Evolutionary conservation across 2,113 vertebrate genomes (phyloP).

Genomic region (Globicephala melas): DNA sequence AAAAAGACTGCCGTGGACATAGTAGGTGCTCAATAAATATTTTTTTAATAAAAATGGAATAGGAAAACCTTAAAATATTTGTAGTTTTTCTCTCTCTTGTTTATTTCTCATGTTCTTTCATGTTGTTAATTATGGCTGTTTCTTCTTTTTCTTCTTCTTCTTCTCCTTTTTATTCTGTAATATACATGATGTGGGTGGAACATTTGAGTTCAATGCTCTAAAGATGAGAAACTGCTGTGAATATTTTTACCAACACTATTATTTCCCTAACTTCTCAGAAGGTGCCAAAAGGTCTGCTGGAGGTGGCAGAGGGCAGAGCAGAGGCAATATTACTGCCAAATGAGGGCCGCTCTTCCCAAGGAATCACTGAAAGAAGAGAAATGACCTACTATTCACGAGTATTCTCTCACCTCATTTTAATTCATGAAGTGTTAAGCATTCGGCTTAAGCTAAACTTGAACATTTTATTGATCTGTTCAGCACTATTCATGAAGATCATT

Average conservation of each 20-base stretch:
- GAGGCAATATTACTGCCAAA: not conserved
- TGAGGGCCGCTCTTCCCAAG: not conserved
- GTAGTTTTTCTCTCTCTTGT: not conserved
- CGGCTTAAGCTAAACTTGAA: slow-evolving; percentile 45
- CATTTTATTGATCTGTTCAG: slow-evolving; percentile 69
- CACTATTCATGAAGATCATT: slow-evolving; percentile 59
- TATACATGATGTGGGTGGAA: not conserved
- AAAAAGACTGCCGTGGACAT: not conserved
- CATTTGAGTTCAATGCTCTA: not conserved
- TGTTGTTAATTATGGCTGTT: not conserved
- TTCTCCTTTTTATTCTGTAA: not conserved
- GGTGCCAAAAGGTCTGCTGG: accelerated
- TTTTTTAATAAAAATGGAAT: not conserved
- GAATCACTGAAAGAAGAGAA: not conserved
- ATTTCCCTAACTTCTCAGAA: not conserved
- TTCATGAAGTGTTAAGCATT: slow-evolving; percentile 61
- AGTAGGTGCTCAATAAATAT: not conserved
- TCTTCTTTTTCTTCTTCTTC: not conserved
- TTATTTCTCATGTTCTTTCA: not conserved
- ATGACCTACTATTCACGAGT: not conserved
- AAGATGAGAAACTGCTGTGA: not conserved
- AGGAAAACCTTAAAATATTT: not conserved
- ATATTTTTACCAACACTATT: not conserved
- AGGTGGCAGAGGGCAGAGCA: not conserved
- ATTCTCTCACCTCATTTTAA: slow-evolving; percentile 64